Evolutionary conservation across 2,888 invertebrate species (phyloP).

Genomic region (Epiblema foenella): DNA sequence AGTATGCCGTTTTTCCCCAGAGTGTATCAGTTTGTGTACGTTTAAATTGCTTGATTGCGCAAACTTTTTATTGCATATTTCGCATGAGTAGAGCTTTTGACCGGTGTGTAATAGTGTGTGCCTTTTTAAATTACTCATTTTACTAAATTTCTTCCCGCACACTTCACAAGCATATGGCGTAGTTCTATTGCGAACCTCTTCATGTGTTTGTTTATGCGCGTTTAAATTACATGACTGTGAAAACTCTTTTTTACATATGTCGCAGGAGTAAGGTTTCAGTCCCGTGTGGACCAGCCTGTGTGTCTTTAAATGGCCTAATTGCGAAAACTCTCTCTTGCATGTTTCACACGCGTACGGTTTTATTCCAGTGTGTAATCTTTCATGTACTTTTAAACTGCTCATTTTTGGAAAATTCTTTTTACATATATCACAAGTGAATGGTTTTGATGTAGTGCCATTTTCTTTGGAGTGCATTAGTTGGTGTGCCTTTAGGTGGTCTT

Average conservation of each 20-base stretch:
- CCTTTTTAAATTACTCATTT: neutral
- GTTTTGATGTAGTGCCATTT: neutral
- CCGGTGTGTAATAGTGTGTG: neutral
- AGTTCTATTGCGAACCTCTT: neutral
- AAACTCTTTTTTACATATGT: neutral
- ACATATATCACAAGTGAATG: neutral
- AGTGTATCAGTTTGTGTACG: neutral
- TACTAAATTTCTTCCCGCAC: neutral
- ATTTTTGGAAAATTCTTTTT: neutral
- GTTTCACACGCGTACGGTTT: neutral
- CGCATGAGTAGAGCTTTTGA: neutral
- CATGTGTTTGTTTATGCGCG: neutral
- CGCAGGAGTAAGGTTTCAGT: neutral
- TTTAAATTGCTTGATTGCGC: neutral
- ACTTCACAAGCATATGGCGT: neutral
- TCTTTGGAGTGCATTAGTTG: neutral
- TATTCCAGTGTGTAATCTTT: neutral
- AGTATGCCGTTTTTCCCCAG: neutral
- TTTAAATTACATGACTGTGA: neutral
- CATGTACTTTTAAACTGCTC: constrained; percentile 4
- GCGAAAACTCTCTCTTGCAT: neutral
- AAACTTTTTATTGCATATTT: neutral
- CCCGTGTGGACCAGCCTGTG: neutral
- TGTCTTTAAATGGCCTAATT: neutral
- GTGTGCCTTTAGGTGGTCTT: neutral